These are phyloP conservation scores for Eupithecia pulchellata DNA, from an alignment of 2,888 invertebrate genomes.

Conservation along the genomic window DNA sequence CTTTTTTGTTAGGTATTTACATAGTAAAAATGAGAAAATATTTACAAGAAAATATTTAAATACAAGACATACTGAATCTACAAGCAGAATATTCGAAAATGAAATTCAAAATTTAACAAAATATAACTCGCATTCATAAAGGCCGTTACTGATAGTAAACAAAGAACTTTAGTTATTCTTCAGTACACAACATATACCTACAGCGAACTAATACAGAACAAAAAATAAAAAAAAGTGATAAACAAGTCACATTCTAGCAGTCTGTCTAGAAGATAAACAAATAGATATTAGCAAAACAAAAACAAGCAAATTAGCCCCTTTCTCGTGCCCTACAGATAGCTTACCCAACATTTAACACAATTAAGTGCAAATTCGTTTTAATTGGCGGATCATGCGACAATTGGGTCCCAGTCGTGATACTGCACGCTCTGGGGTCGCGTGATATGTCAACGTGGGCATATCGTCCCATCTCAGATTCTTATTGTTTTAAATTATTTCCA, in stretches of 20 bases:
- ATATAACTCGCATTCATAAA: background rate
- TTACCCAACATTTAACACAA: conserved; percentile 37
- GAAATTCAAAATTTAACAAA: background rate
- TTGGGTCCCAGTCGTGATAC: conserved; percentile 48
- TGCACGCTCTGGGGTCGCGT: conserved; percentile 65
- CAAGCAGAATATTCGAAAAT: background rate
- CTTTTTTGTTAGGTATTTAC: background rate
- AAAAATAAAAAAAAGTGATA: background rate
- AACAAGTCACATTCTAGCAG: background rate
- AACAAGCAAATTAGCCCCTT: conserved; percentile 30
- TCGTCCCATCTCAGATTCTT: conserved; percentile 63
- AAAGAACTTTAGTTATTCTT: background rate
- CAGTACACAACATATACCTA: background rate
- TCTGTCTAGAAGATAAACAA: conserved; percentile 4
- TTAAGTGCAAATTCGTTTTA: conserved; percentile 43
- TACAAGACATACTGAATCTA: background rate
- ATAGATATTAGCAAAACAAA: conserved; percentile 10
- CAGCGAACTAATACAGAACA: background rate
- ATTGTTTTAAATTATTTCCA: conserved; percentile 60
- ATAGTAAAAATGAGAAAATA: background rate
- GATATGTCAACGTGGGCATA: conserved; percentile 67
- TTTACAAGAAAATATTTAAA: background rate
- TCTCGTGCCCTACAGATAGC: conserved; percentile 36
- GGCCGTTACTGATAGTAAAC: background rate
- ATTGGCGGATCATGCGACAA: conserved; percentile 45